Conservation (phyloP, 2,888 invertebrate species). For the Thymelicus lineola region DNA sequence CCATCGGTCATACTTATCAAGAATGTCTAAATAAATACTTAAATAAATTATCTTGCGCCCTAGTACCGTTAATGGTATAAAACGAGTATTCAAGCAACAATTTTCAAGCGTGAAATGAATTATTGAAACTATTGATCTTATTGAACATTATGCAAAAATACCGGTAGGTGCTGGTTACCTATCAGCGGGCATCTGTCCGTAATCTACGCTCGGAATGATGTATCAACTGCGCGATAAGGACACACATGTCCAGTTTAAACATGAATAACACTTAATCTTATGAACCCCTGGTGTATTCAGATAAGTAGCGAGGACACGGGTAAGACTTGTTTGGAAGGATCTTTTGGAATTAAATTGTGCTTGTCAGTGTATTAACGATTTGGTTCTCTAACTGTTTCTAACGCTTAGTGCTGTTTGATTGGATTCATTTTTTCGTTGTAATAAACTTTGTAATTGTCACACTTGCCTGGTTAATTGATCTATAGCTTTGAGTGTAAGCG, state of each 20-base stretch:
- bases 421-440: too few relatives aligned
- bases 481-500: too few relatives aligned
- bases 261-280: conserved; percentile 28
- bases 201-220: conserved; percentile 29
- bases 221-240: conserved; percentile 29
- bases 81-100: background rate
- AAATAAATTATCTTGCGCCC: background rate
- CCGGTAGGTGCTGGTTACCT: conserved; percentile 14
- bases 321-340: conserved; percentile 3
- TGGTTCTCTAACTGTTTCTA: background rate
- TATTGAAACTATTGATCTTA: conserved; percentile 19
- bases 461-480: too few relatives aligned
- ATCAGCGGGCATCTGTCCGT: conserved; percentile 29
- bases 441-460: too few relatives aligned
- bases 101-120: conserved; percentile 11
- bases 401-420: background rate
- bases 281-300: conserved; percentile 27
- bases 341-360: conserved; percentile 1
- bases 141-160: conserved; percentile 33
- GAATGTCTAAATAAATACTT: background rate
- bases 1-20: background rate
- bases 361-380: background rate
- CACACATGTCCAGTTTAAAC: conserved; percentile 32
- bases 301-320: conserved; percentile 22
- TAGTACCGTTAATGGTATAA: background rate